Base-by-base conservation (phyloP, 2,888 invertebrate genomes). In the Athrips mouffetella region DNA sequence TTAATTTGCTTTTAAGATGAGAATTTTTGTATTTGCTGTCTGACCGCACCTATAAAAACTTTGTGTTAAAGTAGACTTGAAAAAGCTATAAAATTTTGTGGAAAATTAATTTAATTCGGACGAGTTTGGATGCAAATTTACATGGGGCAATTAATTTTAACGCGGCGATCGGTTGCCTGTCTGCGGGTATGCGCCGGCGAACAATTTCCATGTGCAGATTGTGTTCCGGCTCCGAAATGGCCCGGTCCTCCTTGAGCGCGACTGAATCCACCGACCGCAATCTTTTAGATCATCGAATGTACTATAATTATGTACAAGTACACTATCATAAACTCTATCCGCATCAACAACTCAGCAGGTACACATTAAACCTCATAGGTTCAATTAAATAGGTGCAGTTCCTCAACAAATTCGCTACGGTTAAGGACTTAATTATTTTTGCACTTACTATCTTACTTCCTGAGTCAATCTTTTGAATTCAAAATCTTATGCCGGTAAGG, bases 161-260 rank as follows among this genome's bases (percentile, higher is more conserved):
- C 45, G 46, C 49, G 49, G 47, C 53, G 41, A 52, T 42, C 42
- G 42, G 21, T 13, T 6, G 18, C 8, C 29, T 3, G 16, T 30
- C 7, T 30, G n/a, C 25, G 61, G 58, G 23, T 23, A 23, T 15
- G 23, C 56, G 64, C 62, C 67, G 64, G 68, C 72, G 68, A 64
- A 73, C 65, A 67, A 66, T 71, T 71, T 74, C 73, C 76, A 75
- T 66, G 70, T 67, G 67, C 66, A 47, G 65, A 39, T 62, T 68
- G 65, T 69, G 82, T 86, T 86, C 85, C 86, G 86, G 86, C 81
- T 83, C 70, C 73, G 73, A 72, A 84, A 85, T 78, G 75, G 76
- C 58, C 86, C 75, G 76, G 86, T 86, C 85, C 81, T 80, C 86
- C 86, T 86, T 86, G 86, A 85, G 73, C 67, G 65, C 58, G 68